Conservation (phyloP, 2,888 invertebrate genomes). For the Xestia xanthographa region DNA sequence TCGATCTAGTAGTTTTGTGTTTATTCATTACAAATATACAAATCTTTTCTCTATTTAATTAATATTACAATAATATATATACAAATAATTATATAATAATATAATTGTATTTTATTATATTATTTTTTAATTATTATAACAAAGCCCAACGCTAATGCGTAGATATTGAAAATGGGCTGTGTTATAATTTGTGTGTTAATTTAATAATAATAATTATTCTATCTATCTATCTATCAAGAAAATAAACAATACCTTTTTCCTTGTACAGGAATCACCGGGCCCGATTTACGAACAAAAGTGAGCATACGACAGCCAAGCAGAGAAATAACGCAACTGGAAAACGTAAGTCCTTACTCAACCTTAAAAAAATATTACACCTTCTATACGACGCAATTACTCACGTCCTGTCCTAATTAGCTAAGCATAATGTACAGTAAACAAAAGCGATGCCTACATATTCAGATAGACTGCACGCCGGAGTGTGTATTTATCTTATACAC, state of each 20-base stretch:
- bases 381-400: slow-evolving; percentile 16
- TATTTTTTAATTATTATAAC: too few species aligned
- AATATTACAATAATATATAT: too few species aligned
- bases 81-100: too few species aligned
- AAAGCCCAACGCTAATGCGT: too few species aligned
- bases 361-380: slow-evolving; percentile 7
- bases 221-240: background rate
- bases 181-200: background rate
- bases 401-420: slow-evolving; percentile 11
- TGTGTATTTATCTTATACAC: background rate
- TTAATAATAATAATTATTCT: background rate
- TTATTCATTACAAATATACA: background rate
- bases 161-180: too few species aligned
- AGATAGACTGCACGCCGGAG: background rate
- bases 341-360: slow-evolving; percentile 55
- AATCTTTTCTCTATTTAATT: background rate
- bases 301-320: slow-evolving; percentile 64
- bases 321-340: slow-evolving; percentile 62
- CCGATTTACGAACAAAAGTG: slow-evolving; percentile 67
- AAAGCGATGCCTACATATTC: slow-evolving; percentile 1
- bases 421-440: slow-evolving; percentile 25
- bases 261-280: slow-evolving; percentile 70
- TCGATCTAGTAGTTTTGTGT: background rate
- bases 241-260: background rate
- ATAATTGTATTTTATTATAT: too few species aligned